Percentiles rank a stretch among this genome's conserved stretches.
Evolutionary conservation across 2,113 vertebrate species (phyloP).

Genomic region (Coracopsis vasa): DNA sequence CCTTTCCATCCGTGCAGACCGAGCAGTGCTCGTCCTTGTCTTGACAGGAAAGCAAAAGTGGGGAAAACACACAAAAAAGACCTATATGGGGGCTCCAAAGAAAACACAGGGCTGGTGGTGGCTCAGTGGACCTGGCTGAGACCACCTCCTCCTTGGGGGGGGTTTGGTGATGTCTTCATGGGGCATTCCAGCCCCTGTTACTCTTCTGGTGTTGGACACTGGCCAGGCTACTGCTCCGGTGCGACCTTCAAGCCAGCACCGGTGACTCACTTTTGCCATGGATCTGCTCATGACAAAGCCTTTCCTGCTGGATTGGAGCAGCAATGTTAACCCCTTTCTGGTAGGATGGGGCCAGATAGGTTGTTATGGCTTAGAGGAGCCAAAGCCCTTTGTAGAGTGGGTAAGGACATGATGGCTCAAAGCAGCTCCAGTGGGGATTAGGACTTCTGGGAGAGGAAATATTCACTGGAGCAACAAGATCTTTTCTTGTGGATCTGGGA

Average conservation of each 20-base stretch:
- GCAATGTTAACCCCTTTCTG: background rate
- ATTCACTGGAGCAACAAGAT: accelerated
- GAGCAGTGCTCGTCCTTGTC: accelerated
- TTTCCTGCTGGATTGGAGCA: background rate
- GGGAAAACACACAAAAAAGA: background rate
- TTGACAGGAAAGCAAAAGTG: background rate
- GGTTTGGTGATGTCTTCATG: background rate
- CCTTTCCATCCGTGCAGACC: accelerated
- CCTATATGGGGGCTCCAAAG: accelerated
- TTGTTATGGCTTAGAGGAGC: accelerated
- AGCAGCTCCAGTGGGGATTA: accelerated
- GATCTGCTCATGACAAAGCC: background rate
- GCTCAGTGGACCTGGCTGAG: background rate
- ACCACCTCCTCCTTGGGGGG: accelerated
- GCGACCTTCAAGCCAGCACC: accelerated
- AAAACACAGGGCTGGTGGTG: accelerated
- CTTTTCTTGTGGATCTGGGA: background rate
- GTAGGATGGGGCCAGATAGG: accelerated
- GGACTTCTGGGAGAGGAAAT: background rate
- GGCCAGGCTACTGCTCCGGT: accelerated
- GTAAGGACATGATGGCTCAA: accelerated
- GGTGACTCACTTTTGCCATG: background rate
- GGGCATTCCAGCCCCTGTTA: background rate
- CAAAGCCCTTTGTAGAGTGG: background rate
- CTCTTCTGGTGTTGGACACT: accelerated